Conservation (phyloP, 2,888 invertebrate genomes). For the Theretra japonica region DNA sequence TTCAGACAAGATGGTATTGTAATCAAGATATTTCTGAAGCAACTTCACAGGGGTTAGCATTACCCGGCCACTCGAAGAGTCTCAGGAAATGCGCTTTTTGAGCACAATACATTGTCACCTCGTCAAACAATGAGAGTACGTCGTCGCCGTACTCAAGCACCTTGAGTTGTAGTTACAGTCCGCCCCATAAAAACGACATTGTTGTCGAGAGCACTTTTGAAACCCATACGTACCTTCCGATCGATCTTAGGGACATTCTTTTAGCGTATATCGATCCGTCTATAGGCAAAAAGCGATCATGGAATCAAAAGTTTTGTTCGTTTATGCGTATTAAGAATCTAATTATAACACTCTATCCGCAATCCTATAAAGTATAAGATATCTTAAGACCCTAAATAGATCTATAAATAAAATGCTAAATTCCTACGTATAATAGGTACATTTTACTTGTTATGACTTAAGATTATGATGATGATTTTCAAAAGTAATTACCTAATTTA, state of each 20-base stretch:
- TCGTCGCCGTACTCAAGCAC: slow-evolving; percentile 44
- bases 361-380: too few species aligned
- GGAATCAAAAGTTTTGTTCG: too few species aligned
- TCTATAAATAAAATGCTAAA: too few species aligned
- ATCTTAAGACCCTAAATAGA: too few species aligned
- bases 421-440: too few species aligned
- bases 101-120: slow-evolving; percentile 64
- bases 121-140: slow-evolving; percentile 52
- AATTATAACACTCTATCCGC: too few species aligned
- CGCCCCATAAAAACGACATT: slow-evolving; percentile 60
- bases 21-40: neutral
- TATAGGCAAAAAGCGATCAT: too few species aligned
- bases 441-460: too few species aligned
- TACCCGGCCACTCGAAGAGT: slow-evolving; percentile 8
- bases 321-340: too few species aligned
- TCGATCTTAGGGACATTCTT: neutral
- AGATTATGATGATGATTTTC: too few species aligned
- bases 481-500: neutral
- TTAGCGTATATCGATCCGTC: neutral
- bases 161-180: slow-evolving; percentile 38
- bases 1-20: neutral
- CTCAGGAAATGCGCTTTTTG: slow-evolving; percentile 21
- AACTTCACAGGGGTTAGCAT: neutral
- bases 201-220: slow-evolving; percentile 43
- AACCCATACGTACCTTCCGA: slow-evolving; percentile 14